These are phyloP conservation scores for Opisthograptis luteolata DNA, from an alignment of 2,888 invertebrate species.

Conservation along the genomic window DNA sequence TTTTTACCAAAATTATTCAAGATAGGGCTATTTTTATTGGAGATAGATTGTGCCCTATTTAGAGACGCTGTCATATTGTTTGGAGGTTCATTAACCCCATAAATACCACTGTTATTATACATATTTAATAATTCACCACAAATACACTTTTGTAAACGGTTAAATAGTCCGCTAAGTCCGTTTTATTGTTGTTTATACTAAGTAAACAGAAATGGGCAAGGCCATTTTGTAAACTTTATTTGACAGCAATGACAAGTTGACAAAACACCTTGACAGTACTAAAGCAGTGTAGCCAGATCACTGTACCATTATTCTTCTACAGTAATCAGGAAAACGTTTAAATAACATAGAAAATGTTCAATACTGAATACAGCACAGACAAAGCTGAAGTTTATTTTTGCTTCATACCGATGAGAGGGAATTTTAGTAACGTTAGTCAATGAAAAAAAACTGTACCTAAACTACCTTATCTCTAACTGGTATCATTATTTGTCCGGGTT, in stretches of 20 bases:
- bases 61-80: slow-evolving; percentile 60
- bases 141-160: slow-evolving; percentile 39
- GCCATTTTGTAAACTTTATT: slow-evolving; percentile 18
- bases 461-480: no score
- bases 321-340: no score
- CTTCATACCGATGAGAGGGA: no score
- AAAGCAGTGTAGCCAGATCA: no score
- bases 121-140: slow-evolving; percentile 48
- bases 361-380: no score
- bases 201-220: slow-evolving; percentile 16
- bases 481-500: no score
- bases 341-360: no score
- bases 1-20: slow-evolving; percentile 64
- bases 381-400: no score
- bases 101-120: slow-evolving; percentile 73
- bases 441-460: no score
- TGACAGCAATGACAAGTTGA: neutral
- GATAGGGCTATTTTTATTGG: slow-evolving; percentile 58
- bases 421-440: no score
- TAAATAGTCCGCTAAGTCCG: slow-evolving; percentile 24
- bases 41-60: slow-evolving; percentile 57
- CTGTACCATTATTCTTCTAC: no score
- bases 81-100: slow-evolving; percentile 65
- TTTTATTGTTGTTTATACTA: slow-evolving; percentile 14
- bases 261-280: neutral